Base-by-base conservation (phyloP, 1,140 invertebrate species). In the Nautilus pompilius region DNA sequence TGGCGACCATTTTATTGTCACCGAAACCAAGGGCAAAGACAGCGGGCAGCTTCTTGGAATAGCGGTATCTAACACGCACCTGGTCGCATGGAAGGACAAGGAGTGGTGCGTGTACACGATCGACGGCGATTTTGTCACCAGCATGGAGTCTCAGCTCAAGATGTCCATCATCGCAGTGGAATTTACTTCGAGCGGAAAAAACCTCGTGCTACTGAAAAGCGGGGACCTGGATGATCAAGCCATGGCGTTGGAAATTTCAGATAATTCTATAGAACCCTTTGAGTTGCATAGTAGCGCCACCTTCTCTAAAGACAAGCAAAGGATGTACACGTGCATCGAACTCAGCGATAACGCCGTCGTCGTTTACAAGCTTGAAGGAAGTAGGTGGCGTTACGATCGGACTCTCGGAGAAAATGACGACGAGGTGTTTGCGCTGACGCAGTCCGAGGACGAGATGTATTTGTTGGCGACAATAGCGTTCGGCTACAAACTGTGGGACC, bases 391-490 rank as follows among this genome's bases (percentile, higher is more conserved):
- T 41, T 79, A 81, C 48, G 78, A 82, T 30, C 63, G 80, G 28
- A 78, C 81, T 10, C 75, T 85, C 28, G 79, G 79, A 5, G 76
- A 77, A 28, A 86, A 85, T 69, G 68, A 69, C 15, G 82, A 84
- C 59, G 69, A 82, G 20, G 75, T 96, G 70, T 86, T 95, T 32
- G 91, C 95, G 76, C 78, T 96, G 28, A 91, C 91, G 70, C 79
- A 95, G 34, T 91, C 92, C 53, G 89, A 89, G 68, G 88, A 92
- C 55, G 91, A 95, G 78, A 86, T 87, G 57, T 89, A 89, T 80
- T 82, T 96, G 2, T 83, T 95, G 28, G 93, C 90, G 0, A 95
- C 93, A 2, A 89, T 91, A 20, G 91, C 91, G 8, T 91, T 91
- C 70, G 91, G 92, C 0, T 88, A 89, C 73, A 86, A 84, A 69